Conservation (phyloP, 2,113 vertebrate genomes). For the Rhinoptilus africanus region DNA sequence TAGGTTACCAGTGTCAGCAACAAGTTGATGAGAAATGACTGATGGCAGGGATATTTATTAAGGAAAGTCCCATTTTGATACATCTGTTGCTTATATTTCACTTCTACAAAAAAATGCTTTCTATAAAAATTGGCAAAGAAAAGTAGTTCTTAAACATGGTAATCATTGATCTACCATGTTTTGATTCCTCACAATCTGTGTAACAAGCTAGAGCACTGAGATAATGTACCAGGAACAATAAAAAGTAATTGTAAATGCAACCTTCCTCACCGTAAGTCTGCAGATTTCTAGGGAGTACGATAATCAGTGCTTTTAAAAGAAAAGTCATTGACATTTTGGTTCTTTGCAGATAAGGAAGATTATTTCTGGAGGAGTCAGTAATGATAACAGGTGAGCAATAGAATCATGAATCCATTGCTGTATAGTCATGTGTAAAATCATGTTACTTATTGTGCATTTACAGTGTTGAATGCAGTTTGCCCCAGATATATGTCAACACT, state of each 20-base stretch:
- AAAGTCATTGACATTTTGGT: neutral
- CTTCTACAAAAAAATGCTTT: neutral
- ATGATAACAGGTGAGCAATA: neutral
- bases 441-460: neutral
- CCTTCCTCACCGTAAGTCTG: neutral
- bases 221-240: neutral
- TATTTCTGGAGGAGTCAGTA: neutral
- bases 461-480: neutral
- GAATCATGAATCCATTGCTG: neutral
- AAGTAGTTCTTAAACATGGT: neutral
- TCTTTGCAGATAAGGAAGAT: neutral
- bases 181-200: neutral
- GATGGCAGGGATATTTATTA: neutral
- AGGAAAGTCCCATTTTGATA: neutral
- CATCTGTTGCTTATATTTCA: neutral
- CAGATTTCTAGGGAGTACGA: neutral
- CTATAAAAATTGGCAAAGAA: neutral
- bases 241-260: neutral
- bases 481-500: neutral
- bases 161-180: neutral
- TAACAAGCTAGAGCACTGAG: neutral
- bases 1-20: neutral
- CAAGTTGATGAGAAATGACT: neutral
- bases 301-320: neutral
- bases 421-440: neutral